Evolutionary conservation across 2,797 vertebrate genomes (phyloP).

Genomic region (Etheostoma nigrum): DNA sequence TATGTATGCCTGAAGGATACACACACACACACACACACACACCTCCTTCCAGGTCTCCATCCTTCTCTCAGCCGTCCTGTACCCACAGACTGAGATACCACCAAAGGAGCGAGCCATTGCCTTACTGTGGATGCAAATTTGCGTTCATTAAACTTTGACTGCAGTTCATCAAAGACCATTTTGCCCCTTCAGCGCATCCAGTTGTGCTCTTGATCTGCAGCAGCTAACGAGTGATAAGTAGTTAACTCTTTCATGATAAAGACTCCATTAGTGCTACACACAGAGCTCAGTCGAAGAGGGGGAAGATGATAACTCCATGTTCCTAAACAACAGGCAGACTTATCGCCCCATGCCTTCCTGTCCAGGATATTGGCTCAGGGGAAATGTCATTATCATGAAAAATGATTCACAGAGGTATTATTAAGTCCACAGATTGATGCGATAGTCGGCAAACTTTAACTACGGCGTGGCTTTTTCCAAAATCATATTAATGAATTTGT

Average conservation of each 20-base stretch:
- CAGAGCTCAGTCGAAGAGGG: conserved; percentile 17
- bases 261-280: conserved; percentile 58
- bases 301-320: conserved; percentile 65
- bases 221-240: conserved; percentile 65
- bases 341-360: conserved; percentile 70
- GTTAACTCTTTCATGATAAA: conserved; percentile 72
- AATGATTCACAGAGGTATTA: conserved; percentile 9
- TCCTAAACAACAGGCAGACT: conserved; percentile 72
- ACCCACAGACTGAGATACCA: conserved; percentile 6
- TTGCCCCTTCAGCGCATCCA: conserved; percentile 62
- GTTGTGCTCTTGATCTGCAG: conserved; percentile 65
- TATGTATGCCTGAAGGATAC: not conserved
- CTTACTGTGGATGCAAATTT: conserved; percentile 22
- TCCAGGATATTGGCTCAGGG: conserved; percentile 63
- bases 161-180: conserved; percentile 74
- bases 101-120: conserved; percentile 22
- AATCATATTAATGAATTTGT: conserved; percentile 36
- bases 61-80: not conserved
- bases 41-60: too few relatives aligned
- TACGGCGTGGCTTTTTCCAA: conserved; percentile 22
- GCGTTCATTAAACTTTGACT: conserved; percentile 66
- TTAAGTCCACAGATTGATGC: conserved; percentile 23
- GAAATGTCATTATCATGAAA: conserved; percentile 35
- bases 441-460: conserved; percentile 38
- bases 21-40: not conserved